phyloP scores from a whole-genome alignment of 2,797 vertebrate species.

The Pteropus rufus region DNA sequence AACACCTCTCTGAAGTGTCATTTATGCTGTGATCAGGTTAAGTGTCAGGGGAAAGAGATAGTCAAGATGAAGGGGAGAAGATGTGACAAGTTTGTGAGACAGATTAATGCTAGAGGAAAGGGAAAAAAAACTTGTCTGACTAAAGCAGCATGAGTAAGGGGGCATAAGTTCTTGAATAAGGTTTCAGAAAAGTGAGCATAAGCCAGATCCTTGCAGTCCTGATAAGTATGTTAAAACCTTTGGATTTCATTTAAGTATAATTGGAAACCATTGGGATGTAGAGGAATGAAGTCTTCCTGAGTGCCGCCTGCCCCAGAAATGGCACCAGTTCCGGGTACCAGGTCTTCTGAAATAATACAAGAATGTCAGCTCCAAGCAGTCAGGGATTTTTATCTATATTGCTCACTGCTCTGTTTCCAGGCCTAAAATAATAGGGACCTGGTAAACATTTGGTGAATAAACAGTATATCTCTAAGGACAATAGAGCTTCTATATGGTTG shows the following conservation, averaged over 20 bases:
- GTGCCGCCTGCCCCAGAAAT: background rate
- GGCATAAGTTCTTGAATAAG: background rate
- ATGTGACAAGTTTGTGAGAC: background rate
- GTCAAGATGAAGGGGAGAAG: background rate
- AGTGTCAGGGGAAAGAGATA: background rate
- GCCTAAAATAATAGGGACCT: background rate
- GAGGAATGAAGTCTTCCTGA: conserved; percentile 10
- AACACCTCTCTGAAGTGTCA: background rate
- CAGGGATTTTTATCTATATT: background rate
- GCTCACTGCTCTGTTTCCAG: background rate
- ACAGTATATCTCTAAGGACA: background rate
- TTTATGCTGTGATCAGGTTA: background rate
- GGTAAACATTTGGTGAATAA: background rate
- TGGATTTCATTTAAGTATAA: background rate
- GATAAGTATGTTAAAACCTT: background rate
- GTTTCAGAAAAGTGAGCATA: background rate
- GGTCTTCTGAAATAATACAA: background rate
- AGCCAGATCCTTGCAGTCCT: background rate
- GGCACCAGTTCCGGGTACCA: background rate
- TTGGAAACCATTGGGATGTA: background rate
- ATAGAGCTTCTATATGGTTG: background rate
- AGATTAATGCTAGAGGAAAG: background rate
- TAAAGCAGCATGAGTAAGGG: background rate
- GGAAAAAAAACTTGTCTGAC: background rate
- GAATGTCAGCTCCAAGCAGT: conserved; percentile 18